Base-by-base conservation (phyloP, 1,140 invertebrate species). In the Agrilus planipennis region DNA sequence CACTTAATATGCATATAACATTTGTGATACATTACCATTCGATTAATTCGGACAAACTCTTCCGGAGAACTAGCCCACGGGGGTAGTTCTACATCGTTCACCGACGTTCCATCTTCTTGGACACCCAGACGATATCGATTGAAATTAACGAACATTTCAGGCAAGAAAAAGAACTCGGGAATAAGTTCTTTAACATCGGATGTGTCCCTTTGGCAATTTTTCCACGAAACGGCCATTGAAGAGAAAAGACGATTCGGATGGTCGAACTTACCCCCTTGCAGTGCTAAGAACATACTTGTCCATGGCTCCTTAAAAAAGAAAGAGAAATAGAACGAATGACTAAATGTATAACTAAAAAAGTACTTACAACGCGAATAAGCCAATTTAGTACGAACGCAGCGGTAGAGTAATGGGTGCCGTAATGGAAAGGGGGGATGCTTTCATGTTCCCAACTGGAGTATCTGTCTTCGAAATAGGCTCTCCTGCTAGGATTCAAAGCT, bases 161-260 rank as follows among this genome's bases (percentile, higher is more conserved):
- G 93, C 42, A 99, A 69, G 70, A 95, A 98, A 68, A 94, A 99
- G 60, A 98, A 86, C 65, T 99, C 96, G 0, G 96, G 95, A 53
- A 99, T 94, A 32, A 99, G 65, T 69, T 99, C 95, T 83, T 99
- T 99, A 5, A 99, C 95, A 68, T 99, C 94, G 1, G 92, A 95
- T 0, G 94, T 96, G 59, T 99, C 94, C 23, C 91, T 72, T 64
- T 98, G 94, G 58, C 93, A 97, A 61, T 96, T 97, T 64, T 96
- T 94, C 94, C 95, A 99, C 3, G 92, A 86, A 15, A 94, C 68
- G 0, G 82, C 79, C 2, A 99, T 77, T 1, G 90, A 95, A 5
- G 87, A 89, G 67, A 99, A 99, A 7, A 97, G 72, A 42, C 95
- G 67, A 62, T 99, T 93, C 0, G 94, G 90, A 65, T 99, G 90